Evolutionary conservation across 92 coral and sea anemone species (phyloP).

Genomic region (Phenganax subtilis): DNA sequence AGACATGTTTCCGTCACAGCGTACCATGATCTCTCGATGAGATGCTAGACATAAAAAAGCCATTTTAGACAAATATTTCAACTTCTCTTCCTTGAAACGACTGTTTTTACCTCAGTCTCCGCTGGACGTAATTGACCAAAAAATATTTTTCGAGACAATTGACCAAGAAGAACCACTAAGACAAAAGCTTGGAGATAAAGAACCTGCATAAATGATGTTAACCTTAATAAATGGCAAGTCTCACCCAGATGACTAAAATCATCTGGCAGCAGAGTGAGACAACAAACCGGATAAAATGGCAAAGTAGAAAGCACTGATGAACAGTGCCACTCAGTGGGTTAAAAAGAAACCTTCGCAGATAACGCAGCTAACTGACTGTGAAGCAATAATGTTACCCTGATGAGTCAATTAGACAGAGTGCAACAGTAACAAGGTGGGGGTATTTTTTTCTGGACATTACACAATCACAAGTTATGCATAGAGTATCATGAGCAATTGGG

Average conservation of each 20-base stretch:
- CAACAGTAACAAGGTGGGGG: no score
- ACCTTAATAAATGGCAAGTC: background rate
- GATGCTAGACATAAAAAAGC: constrained; percentile 59
- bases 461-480: no score
- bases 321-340: no score
- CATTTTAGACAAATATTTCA: background rate
- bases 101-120: constrained; percentile 77
- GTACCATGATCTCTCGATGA: constrained; percentile 96
- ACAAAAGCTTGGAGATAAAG: constrained; percentile 94
- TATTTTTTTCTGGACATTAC: no score
- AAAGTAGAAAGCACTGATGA: no score
- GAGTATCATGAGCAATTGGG: no score
- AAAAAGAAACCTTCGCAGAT: no score
- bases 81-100: background rate
- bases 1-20: constrained; percentile 99
- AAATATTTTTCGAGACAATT: constrained; percentile 79
- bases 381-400: no score
- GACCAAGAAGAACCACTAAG: constrained; percentile 82
- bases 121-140: constrained; percentile 97
- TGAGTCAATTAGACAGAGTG: no score
- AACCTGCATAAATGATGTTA: constrained; percentile 54
- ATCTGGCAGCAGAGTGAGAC: no score
- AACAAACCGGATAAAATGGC: no score
- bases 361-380: no score
- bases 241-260: background rate